Percentiles rank a stretch among this genome's conserved stretches.
phyloP scores from a whole-genome alignment of 2,888 invertebrate genomes.

The Heliconius sara region DNA sequence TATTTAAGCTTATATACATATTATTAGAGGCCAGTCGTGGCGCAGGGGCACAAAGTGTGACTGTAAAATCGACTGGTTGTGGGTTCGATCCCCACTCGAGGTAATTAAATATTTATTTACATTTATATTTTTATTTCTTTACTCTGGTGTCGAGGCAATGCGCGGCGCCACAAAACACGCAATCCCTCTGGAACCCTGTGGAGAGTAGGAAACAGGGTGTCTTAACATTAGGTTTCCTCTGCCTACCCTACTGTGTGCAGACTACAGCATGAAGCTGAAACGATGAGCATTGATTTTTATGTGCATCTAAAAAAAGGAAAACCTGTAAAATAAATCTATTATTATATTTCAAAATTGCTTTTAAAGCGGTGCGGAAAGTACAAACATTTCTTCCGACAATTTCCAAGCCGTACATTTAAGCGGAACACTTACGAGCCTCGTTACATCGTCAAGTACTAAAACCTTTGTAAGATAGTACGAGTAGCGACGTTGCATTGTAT shows the following conservation, averaged over 20 bases:
- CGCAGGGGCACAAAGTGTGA: too few relatives aligned
- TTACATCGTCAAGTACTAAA: slow-evolving; percentile 47
- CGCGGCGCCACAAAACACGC: too few relatives aligned
- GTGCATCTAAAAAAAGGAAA: neutral
- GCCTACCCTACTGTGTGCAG: too few relatives aligned
- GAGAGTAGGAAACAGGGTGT: too few relatives aligned
- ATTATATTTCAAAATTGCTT: neutral
- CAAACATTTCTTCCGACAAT: slow-evolving; percentile 46
- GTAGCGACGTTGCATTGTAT: slow-evolving; percentile 38
- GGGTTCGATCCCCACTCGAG: too few relatives aligned
- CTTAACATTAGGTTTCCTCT: too few relatives aligned
- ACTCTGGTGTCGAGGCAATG: too few relatives aligned
- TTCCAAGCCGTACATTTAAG: slow-evolving; percentile 43
- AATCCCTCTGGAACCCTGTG: too few relatives aligned
- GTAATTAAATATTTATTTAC: too few relatives aligned
- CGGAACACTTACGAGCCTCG: slow-evolving; percentile 48
- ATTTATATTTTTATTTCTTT: too few relatives aligned
- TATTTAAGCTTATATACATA: neutral
- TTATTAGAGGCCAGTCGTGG: neutral
- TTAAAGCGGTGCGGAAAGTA: slow-evolving; percentile 32
- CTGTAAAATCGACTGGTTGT: too few relatives aligned
- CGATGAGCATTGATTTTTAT: neutral
- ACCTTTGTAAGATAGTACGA: slow-evolving; percentile 42
- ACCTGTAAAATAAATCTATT: neutral
- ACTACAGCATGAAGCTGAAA: neutral